Evolutionary conservation across 2,888 invertebrate species (phyloP).

Genomic region (Griposia aprilina): DNA sequence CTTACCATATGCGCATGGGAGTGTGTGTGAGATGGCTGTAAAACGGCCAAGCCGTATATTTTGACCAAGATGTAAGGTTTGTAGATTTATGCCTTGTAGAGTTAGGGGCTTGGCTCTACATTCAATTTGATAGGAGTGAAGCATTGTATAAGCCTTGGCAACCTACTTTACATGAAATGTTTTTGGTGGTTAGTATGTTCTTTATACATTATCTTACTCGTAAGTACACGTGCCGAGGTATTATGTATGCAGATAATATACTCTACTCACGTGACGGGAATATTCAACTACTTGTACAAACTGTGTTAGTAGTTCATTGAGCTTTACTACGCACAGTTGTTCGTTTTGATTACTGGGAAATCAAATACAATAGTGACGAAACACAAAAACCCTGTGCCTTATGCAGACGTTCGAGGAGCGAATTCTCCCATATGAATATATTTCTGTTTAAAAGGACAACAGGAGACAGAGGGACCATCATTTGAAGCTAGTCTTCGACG

Average conservation of each 20-base stretch:
- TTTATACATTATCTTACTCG: no score
- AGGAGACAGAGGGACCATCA: constrained; percentile 4
- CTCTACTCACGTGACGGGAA: neutral
- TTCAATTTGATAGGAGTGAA: no score
- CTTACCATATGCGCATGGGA: no score
- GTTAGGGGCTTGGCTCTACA: no score
- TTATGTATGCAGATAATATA: neutral
- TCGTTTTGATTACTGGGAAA: constrained; percentile 10
- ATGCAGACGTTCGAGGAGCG: neutral
- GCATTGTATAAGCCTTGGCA: no score
- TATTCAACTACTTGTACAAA: neutral
- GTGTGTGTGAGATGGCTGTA: no score
- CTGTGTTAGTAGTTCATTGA: neutral
- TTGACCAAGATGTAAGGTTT: no score
- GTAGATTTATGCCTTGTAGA: no score
- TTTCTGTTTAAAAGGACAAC: constrained; percentile 13
- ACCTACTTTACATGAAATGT: no score
- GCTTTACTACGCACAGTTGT: neutral
- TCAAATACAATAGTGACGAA: constrained; percentile 8
- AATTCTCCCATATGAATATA: neutral
- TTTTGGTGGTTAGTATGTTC: no score
- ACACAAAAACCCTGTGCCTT: constrained; percentile 5
- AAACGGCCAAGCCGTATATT: no score
- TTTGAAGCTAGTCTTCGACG: constrained; percentile 1
- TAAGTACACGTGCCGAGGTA: neutral